Evolutionary conservation across 2,888 invertebrate species (phyloP).

Genomic region (Macrophya alboannulata): DNA sequence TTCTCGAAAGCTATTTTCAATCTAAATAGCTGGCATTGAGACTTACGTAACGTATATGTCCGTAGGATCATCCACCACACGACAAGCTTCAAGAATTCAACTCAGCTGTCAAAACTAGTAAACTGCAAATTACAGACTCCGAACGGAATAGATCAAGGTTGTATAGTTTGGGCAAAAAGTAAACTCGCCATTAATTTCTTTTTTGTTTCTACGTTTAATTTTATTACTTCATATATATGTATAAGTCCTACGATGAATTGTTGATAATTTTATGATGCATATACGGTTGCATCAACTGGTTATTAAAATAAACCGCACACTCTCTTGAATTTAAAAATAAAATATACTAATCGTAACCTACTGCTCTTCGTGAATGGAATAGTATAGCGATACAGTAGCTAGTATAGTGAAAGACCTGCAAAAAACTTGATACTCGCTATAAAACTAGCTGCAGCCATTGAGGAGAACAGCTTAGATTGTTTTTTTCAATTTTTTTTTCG

Average conservation of each 20-base stretch:
- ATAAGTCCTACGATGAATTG: not conserved
- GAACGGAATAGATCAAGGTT: not conserved
- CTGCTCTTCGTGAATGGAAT: not conserved
- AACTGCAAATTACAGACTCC: not conserved
- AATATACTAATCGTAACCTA: not conserved
- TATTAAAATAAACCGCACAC: not conserved
- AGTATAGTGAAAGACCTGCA: not conserved
- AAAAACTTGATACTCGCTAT: not conserved
- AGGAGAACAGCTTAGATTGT: not conserved
- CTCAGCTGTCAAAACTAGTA: not conserved
- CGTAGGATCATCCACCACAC: not conserved
- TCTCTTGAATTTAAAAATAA: not conserved
- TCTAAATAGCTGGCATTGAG: not conserved
- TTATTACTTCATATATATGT: not conserved
- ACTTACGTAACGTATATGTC: not conserved
- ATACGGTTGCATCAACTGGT: not conserved
- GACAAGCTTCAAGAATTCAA: not conserved
- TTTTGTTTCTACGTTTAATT: not conserved
- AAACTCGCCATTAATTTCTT: not conserved
- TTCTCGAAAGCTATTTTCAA: not conserved
- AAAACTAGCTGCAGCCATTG: not conserved
- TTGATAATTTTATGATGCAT: not conserved
- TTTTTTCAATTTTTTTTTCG: not conserved
- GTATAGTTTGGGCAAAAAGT: not conserved
- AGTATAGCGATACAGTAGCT: not conserved